Conservation (phyloP, 2,888 invertebrate species). For the Linyphia triangularis region DNA sequence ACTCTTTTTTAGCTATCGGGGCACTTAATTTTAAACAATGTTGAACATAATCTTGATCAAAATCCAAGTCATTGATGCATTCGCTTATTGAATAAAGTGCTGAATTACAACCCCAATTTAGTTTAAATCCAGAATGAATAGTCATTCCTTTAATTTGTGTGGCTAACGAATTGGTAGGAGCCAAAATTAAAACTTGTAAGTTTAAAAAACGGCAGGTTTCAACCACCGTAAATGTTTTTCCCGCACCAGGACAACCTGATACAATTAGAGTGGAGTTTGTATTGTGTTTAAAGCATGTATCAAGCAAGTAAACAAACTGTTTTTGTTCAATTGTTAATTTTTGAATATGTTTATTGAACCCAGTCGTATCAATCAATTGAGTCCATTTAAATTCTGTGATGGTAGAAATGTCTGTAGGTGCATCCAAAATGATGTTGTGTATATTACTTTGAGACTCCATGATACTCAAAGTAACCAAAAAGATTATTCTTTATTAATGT, state of each 20-base stretch:
- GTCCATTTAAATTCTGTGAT: conserved; percentile 1
- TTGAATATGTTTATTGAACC: conserved; percentile 45
- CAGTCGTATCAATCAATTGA: conserved; percentile 17
- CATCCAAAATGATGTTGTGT: neutral
- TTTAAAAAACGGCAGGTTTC: conserved; percentile 7
- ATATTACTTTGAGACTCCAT: neutral
- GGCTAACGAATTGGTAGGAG: conserved; percentile 17
- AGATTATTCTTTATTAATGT: conserved; percentile 1
- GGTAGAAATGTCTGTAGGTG: neutral
- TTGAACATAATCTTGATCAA: neutral
- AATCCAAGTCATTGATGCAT: neutral
- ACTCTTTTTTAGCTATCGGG: neutral
- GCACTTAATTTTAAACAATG: neutral
- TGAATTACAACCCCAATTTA: neutral
- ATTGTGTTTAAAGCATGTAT: too few species aligned
- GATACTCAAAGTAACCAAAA: neutral
- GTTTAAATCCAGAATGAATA: neutral
- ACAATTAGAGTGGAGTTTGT: neutral
- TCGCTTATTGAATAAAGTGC: neutral
- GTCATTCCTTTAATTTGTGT: conserved; percentile 10
- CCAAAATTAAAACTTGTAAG: neutral
- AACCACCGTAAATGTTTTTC: conserved; percentile 32
- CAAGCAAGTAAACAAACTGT: conserved; percentile 3
- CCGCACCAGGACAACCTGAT: conserved; percentile 8
- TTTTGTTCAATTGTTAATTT: conserved; percentile 20